phyloP scores from a whole-genome alignment of 2,888 invertebrate genomes.

The Chalcis sispes region DNA sequence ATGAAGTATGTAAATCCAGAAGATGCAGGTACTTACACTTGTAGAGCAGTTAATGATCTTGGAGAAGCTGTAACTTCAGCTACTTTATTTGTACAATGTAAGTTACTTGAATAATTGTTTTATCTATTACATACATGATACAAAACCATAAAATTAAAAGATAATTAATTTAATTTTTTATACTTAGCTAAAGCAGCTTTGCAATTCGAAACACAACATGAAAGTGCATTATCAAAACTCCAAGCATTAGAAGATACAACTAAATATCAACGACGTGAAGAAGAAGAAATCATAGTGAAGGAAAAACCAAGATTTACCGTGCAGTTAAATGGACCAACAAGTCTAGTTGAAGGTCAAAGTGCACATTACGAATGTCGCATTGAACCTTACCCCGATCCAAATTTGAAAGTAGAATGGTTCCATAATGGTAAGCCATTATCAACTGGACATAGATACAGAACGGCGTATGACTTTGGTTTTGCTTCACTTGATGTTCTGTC shows the following conservation, averaged over 20 bases:
- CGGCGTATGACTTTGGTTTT: constrained; percentile 97
- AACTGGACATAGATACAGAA: constrained; percentile 93
- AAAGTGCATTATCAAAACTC: constrained; percentile 91
- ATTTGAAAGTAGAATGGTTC: constrained; percentile 94
- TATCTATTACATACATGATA: not conserved
- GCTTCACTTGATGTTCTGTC: constrained; percentile 96
- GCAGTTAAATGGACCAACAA: constrained; percentile 90
- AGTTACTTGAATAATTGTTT: constrained; percentile 70
- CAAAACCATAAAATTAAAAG: not conserved
- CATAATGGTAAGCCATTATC: constrained; percentile 93
- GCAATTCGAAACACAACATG: constrained; percentile 92
- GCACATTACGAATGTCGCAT: constrained; percentile 95
- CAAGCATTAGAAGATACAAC: constrained; percentile 90
- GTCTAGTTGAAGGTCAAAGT: constrained; percentile 90
- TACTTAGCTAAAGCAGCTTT: constrained; percentile 88
- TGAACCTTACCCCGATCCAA: constrained; percentile 93
- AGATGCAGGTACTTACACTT: constrained; percentile 97
- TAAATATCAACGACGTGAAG: constrained; percentile 85
- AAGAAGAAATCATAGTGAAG: constrained; percentile 87
- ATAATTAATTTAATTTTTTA: not conserved
- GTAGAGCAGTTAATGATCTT: constrained; percentile 92
- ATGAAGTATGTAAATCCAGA: constrained; percentile 96
- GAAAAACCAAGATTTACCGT: constrained; percentile 91
- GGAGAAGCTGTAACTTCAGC: constrained; percentile 97
- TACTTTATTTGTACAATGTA: constrained; percentile 91